Evolutionary conservation across 2,888 invertebrate species (phyloP).

Genomic region (Temnothorax rugatulus): DNA sequence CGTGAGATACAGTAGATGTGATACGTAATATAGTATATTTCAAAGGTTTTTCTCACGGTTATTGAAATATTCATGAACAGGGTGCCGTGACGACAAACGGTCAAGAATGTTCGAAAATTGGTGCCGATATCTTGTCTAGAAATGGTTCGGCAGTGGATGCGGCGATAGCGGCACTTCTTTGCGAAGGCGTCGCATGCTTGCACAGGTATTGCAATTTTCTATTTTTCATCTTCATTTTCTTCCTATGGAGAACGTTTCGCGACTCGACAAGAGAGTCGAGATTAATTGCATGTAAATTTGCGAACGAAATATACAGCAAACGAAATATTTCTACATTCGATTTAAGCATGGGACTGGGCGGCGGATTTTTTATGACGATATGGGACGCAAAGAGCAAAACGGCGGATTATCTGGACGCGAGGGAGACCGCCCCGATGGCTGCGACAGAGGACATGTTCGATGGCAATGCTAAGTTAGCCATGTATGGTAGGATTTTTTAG

Average conservation of each 20-base stretch:
- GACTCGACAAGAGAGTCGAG: too few relatives aligned
- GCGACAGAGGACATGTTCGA: conserved; percentile 91
- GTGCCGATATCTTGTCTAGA: conserved; percentile 90
- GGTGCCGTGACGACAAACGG: conserved; percentile 92
- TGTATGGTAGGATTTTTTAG: conserved; percentile 80
- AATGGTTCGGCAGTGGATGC: conserved; percentile 95
- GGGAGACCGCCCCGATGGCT: conserved; percentile 92
- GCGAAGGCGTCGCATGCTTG: conserved; percentile 94
- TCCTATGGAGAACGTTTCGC: neutral
- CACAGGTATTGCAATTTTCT: conserved; percentile 88
- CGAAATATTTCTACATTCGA: neutral
- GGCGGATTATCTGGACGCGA: conserved; percentile 90
- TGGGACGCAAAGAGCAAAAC: conserved; percentile 89
- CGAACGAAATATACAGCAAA: neutral
- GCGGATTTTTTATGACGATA: conserved; percentile 95
- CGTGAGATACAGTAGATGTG: neutral
- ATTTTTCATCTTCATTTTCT: neutral
- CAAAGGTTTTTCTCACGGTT: neutral
- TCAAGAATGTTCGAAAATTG: conserved; percentile 91
- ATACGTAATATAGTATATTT: neutral
- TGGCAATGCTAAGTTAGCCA: conserved; percentile 84
- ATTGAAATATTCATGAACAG: conserved; percentile 66
- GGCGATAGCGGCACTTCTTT: conserved; percentile 94
- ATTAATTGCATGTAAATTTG: conserved; percentile 7
- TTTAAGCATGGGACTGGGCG: conserved; percentile 94